phyloP scores from a whole-genome alignment of 2,888 invertebrate species.

The Graphium colonna region DNA sequence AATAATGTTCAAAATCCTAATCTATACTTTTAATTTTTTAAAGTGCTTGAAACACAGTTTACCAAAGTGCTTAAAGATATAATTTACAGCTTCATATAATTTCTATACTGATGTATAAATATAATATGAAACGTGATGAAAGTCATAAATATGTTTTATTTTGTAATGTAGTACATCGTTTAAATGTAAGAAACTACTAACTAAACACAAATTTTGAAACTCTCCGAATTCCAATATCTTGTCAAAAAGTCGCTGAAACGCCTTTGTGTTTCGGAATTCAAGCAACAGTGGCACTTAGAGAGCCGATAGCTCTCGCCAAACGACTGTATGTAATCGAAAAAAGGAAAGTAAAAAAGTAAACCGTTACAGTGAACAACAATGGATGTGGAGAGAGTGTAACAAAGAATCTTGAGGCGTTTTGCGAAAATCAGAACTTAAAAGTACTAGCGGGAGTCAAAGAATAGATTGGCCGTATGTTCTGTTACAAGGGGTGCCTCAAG shows the following conservation, averaged over 20 bases:
- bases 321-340: background rate
- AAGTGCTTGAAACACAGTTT: no score
- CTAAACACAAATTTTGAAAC: no score
- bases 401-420: background rate
- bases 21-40: no score
- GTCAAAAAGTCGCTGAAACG: background rate
- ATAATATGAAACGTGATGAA: no score
- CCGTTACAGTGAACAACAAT: background rate
- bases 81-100: no score
- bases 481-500: conserved; percentile 12
- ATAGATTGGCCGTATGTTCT: conserved; percentile 24
- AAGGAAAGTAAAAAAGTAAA: background rate
- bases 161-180: no score
- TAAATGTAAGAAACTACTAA: no score
- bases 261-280: background rate
- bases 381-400: background rate
- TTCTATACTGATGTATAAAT: no score
- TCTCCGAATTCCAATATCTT: background rate
- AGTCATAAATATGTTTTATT: no score
- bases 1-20: no score
- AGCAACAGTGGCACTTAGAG: background rate
- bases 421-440: conserved; percentile 14
- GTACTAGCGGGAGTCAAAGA: conserved; percentile 16
- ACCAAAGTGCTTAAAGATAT: no score
- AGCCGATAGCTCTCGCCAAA: background rate